These are phyloP conservation scores for Tipula vernalis DNA, from an alignment of 2,888 invertebrate species.

Conservation along the genomic window DNA sequence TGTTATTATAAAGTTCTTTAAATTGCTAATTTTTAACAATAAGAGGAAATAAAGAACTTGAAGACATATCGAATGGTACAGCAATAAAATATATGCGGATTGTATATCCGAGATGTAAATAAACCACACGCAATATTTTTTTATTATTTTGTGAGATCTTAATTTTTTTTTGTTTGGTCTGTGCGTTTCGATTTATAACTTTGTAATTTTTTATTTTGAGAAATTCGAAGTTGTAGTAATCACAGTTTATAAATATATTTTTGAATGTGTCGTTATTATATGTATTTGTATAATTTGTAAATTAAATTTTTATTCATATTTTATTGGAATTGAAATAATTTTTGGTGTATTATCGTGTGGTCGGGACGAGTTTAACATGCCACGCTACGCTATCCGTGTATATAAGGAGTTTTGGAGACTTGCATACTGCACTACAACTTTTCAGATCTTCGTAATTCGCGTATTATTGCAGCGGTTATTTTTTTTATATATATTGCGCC, in stretches of 20 bases:
- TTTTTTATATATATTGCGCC: neutral
- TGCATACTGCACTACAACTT: neutral
- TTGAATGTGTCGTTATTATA: neutral
- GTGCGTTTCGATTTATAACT: neutral
- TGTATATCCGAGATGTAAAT: neutral
- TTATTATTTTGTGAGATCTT: neutral
- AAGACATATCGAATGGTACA: neutral
- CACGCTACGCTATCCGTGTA: neutral
- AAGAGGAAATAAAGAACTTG: neutral
- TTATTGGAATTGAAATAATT: neutral
- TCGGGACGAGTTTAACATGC: neutral
- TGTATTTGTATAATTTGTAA: slow-evolving; percentile 4
- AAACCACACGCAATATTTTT: neutral
- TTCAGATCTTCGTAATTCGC: neutral
- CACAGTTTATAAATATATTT: neutral
- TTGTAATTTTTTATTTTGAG: neutral
- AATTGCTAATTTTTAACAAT: neutral
- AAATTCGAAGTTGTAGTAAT: neutral
- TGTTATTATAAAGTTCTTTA: neutral
- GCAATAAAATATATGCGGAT: neutral
- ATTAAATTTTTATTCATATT: neutral
- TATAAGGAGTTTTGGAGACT: neutral
- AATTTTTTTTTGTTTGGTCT: neutral
- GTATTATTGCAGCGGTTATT: neutral
- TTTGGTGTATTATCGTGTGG: neutral